Evolutionary conservation across 2,888 invertebrate species (phyloP).

Genomic region (Drosophila yooni): DNA sequence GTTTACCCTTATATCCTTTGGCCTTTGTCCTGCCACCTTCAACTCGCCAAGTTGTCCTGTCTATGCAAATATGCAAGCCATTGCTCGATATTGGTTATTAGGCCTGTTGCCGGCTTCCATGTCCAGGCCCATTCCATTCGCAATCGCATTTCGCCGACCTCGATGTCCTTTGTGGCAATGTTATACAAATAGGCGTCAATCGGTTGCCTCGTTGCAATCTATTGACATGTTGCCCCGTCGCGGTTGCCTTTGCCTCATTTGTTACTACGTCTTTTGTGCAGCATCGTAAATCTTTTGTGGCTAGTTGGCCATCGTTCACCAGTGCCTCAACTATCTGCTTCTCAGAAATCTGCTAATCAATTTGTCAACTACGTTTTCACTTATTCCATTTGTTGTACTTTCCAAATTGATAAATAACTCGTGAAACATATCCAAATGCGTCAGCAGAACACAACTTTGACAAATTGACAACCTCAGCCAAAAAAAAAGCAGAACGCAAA

Average conservation of each 20-base stretch:
- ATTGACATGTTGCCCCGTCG: conserved; percentile 42
- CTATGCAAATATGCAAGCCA: conserved; percentile 45
- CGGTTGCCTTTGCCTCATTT: conserved; percentile 49
- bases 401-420: neutral
- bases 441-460: conserved; percentile 1
- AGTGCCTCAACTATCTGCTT: conserved; percentile 36
- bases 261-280: conserved; percentile 49
- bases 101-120: conserved; percentile 8
- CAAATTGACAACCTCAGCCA: conserved; percentile 4
- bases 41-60: conserved; percentile 14
- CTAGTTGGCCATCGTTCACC: conserved; percentile 37
- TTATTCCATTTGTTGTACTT: neutral
- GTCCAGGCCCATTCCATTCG: conserved; percentile 6
- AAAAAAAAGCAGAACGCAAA: conserved; percentile 9
- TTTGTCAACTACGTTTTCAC: conserved; percentile 9
- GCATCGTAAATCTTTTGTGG: conserved; percentile 62
- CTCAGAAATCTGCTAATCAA: conserved; percentile 43
- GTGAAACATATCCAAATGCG: neutral
- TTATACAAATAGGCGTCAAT: conserved; percentile 73
- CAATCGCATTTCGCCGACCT: conserved; percentile 25
- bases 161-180: conserved; percentile 67
- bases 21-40: conserved; percentile 2
- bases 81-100: conserved; percentile 55
- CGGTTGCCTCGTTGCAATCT: conserved; percentile 38
- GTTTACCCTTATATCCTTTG: conserved; percentile 31